phyloP scores from a whole-genome alignment of 2,888 invertebrate species.

The Diogma glabrata region DNA sequence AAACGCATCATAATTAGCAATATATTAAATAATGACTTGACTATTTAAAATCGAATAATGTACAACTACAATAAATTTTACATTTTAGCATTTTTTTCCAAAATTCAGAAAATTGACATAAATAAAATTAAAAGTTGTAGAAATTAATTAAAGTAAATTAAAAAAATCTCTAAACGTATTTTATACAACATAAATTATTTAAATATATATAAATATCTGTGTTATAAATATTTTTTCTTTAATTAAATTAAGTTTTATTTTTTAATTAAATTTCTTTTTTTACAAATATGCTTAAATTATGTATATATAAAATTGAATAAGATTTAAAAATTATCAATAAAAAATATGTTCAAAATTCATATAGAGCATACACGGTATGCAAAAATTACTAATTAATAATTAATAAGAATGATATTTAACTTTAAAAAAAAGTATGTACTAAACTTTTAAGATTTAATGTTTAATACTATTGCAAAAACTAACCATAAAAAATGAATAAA shows the following conservation, averaged over 20 bases:
- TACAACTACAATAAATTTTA: too few relatives aligned
- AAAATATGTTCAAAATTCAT: too few relatives aligned
- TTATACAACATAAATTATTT: constrained; percentile 7
- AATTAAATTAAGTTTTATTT: not conserved
- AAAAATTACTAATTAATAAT: constrained; percentile 2
- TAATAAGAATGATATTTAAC: constrained; percentile 1
- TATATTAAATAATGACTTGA: too few relatives aligned
- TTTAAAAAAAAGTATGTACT: constrained; percentile 5
- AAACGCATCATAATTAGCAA: too few relatives aligned
- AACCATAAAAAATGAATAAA: not conserved
- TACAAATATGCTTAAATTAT: too few relatives aligned
- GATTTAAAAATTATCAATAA: too few relatives aligned
- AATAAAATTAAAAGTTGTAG: constrained; percentile 1
- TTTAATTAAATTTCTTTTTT: constrained; percentile 5
- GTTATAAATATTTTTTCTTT: constrained; percentile 3
- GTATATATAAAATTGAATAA: too few relatives aligned
- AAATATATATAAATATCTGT: constrained; percentile 6
- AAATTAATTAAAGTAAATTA: constrained; percentile 4
- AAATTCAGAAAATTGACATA: too few relatives aligned
- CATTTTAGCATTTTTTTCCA: too few relatives aligned
- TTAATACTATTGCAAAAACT: not conserved
- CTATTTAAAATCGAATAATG: too few relatives aligned
- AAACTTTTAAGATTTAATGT: too few relatives aligned
- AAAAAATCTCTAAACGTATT: constrained; percentile 9
- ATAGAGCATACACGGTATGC: too few relatives aligned